These are phyloP conservation scores for Stigmatopora nigra DNA, from an alignment of 2,113 vertebrate genomes.

Conservation along the genomic window DNA sequence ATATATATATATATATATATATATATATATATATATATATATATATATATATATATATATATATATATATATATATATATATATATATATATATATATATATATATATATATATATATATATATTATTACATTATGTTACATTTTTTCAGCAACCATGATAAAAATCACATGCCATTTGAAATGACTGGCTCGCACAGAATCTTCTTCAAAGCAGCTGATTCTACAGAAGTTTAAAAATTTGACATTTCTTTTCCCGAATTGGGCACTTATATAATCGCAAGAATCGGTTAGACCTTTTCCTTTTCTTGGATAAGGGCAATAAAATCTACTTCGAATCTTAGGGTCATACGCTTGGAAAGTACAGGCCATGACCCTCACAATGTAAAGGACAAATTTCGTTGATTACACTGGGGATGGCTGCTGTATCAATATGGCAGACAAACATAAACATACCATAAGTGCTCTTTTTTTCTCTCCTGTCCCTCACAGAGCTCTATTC, in stretches of 20 bases:
- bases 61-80: too few species aligned
- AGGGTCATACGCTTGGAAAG: neutral
- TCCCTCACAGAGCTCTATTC: conserved; percentile 52
- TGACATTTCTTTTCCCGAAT: neutral
- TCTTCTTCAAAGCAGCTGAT: too few species aligned
- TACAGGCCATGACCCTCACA: neutral
- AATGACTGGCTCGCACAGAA: too few species aligned
- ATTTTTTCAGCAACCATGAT: too few species aligned
- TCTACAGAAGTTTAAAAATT: neutral
- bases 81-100: too few species aligned
- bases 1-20: too few species aligned
- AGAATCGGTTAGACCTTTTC: neutral
- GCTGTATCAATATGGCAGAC: neutral
- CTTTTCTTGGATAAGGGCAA: neutral
- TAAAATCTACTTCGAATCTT: neutral
- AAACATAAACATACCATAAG: conserved; percentile 55
- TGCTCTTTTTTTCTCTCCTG: conserved; percentile 37
- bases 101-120: too few species aligned
- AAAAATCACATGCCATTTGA: too few species aligned
- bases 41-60: too few species aligned
- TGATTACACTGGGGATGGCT: neutral
- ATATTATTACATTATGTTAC: too few species aligned
- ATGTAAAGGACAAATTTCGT: neutral
- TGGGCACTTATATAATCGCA: neutral
- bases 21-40: too few species aligned